Evolutionary conservation across 2,113 vertebrate species (phyloP), one percentile per base, ranked within the genome.

Genomic region (Vulpes ferrilata): DNA sequence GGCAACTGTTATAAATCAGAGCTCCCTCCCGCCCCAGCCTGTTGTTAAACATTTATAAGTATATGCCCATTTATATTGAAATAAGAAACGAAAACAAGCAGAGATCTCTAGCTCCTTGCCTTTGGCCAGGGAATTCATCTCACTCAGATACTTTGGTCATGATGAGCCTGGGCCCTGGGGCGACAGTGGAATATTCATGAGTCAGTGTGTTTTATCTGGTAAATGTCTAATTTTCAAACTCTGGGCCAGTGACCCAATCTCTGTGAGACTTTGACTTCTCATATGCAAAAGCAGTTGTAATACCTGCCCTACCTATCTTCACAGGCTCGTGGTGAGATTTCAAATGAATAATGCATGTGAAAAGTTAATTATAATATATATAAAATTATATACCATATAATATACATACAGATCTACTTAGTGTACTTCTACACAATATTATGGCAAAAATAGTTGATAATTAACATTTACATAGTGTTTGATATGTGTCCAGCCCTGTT

Each of bases 221-320:
- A 88, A 93, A 73, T 76, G 62, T 71, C 32, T 88, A 73, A 92
- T 84, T 93, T 96, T 93, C 64, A 76, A 95, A 96, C 7, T 93
- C 71, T 95, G 57, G 38, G n/a, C 23, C 78, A 93, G 23, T 88
- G 43, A 81, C 38, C 30, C 83, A 96, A 12, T 88, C 35, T 84
- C 27, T 88, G 32, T 73, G 85, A 96, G 81, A 90, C 25, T 95
- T 90, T 79, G 20, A 90, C 30, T 62, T 94, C 53, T 90, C 51
- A 84, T 90, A 62, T 87, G 43, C 80, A 97, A 83, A 91, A 96
- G 57, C 4, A 3, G 12, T 83, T 65, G 3, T 69, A 35, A 79
- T 90, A 90, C 51, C 17, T 87, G 19, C 23, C 10, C 32, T 93
- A 30, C 85, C n/a, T 95, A 13, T 89, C 23, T 95, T 95, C 51